Base-by-base conservation (phyloP, 2,797 vertebrate species). In the Microctenopoma steveboyesi region DNA sequence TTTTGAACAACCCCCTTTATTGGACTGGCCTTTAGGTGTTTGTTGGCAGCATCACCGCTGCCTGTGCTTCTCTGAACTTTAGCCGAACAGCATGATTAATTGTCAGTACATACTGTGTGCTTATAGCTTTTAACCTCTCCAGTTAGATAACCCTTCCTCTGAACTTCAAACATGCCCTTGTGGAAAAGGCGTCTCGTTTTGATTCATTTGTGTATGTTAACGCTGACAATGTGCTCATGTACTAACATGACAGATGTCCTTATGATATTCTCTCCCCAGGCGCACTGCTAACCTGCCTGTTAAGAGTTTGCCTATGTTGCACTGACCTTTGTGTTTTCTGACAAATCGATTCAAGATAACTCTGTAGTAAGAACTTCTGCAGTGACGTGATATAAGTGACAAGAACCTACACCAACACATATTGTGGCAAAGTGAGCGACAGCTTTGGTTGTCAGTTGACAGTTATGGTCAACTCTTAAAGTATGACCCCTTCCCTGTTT, bases 191-290 rank as follows among this genome's bases (percentile, higher is more conserved):
- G 4, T 33, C 16, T 4, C 27, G 18, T 43, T 39, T 49, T 64
- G 15, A 40, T 16, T 42, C 18, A 73, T 55, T 64, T 63, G 35
- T 71, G 3, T 46, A 35, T 18, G 8, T 25, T 45, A 30, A 40
- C 7, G 53, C 22, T 51, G 7, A 66, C 37, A n/a, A 22, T 39
- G 35, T 46, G 64, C 7, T 65, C 3, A 40, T 22, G 10, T 47
- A 11, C 54, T 22, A 50, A 63, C n/a, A 58, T 35, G 52, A 40
- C 33, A n/a, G 7, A 48, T 52, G 16, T 37, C 22, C 0, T 46
- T 5, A 18, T 45, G 18, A 37, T 43, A 18, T 45, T 33, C 15
- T 22, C 15, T 22, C 35, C 12, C 8, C 5, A n/a, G 13, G 4
- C 22, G 39, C 48, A 33, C 14, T 33, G 16, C 18, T 46, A 9